Conservation (phyloP, 2,888 invertebrate species). For the Hypena proboscidalis region DNA sequence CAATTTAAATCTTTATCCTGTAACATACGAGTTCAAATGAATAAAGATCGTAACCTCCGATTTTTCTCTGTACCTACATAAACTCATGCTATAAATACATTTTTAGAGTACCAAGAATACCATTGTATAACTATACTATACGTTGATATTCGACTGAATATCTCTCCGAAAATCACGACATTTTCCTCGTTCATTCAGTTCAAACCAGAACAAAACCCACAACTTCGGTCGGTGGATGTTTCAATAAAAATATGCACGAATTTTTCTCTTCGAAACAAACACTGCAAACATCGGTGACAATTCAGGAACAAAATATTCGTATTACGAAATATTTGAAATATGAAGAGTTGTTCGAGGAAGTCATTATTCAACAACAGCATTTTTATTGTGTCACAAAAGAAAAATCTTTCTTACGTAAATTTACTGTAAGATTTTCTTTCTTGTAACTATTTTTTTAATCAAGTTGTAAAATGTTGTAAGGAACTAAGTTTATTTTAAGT, state of each 20-base stretch:
- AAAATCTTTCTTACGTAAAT: too few relatives aligned
- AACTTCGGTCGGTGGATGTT: conserved; percentile 7
- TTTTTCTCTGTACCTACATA: conserved; percentile 7
- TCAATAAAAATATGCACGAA: conserved; percentile 5
- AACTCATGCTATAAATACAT: conserved; percentile 41
- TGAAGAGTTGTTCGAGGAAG: background rate
- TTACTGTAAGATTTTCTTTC: too few relatives aligned
- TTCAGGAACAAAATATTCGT: background rate
- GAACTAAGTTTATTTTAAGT: too few relatives aligned
- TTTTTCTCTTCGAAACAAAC: background rate
- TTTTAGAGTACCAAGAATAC: conserved; percentile 30
- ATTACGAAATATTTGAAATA: background rate
- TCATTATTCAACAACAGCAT: too few relatives aligned
- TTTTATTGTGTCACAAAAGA: too few relatives aligned
- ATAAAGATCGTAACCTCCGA: background rate
- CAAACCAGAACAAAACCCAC: conserved; percentile 8
- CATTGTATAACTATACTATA: conserved; percentile 22
- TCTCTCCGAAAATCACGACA: conserved; percentile 12
- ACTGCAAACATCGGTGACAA: background rate
- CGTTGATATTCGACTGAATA: conserved; percentile 33
- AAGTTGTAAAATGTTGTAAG: too few relatives aligned
- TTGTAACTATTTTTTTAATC: too few relatives aligned
- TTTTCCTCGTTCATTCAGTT: conserved; percentile 23
- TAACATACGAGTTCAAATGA: conserved; percentile 9
- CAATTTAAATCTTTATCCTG: conserved; percentile 28